Evolutionary conservation across 2,797 vertebrate species (phyloP).

Genomic region (Alca torda): DNA sequence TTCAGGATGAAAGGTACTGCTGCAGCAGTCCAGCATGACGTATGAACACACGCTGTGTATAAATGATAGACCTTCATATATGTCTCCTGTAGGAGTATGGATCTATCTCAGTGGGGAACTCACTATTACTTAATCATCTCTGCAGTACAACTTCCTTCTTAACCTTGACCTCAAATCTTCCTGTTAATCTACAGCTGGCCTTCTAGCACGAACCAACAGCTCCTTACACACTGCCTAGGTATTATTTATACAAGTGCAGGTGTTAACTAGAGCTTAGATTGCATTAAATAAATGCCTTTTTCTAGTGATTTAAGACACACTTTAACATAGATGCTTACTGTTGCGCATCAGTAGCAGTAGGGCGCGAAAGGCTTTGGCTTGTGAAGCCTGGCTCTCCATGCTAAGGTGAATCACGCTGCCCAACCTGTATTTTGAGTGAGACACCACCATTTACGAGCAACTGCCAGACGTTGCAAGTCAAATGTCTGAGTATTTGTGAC

Average conservation of each 20-base stretch:
- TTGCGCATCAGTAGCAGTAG: background rate
- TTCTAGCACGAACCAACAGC: background rate
- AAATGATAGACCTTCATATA: background rate
- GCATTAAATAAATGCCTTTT: background rate
- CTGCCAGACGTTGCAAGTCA: background rate
- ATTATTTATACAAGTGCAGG: background rate
- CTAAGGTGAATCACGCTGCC: background rate
- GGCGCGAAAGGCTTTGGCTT: background rate
- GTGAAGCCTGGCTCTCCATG: background rate
- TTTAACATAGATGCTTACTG: background rate
- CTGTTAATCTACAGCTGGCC: background rate
- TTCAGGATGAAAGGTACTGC: background rate
- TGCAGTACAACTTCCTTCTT: background rate
- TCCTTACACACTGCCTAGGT: background rate
- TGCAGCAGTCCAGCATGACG: background rate
- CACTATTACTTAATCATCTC: background rate
- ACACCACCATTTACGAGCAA: background rate
- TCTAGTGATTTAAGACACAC: background rate
- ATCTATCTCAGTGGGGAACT: background rate
- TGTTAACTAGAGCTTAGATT: background rate
- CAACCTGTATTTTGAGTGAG: background rate
- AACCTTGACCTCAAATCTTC: background rate
- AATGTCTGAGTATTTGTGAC: background rate
- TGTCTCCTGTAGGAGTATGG: background rate
- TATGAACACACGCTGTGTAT: background rate